Base-by-base conservation (phyloP, 1,140 invertebrate genomes). In the Drosophila ficusphila region DNA sequence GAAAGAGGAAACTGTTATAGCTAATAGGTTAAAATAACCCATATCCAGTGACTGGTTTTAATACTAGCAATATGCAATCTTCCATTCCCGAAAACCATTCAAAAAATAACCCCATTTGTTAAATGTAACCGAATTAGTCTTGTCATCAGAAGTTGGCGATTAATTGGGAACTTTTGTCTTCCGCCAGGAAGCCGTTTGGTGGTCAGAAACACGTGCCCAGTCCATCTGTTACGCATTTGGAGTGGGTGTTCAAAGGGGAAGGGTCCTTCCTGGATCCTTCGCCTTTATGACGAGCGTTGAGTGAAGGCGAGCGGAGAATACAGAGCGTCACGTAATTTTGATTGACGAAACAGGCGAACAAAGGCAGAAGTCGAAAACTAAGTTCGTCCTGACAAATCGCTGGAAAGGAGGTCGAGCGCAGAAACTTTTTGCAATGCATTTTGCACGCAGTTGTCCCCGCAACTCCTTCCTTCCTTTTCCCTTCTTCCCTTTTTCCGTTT, bases 301-400 rank as follows among this genome's bases (percentile, higher is more conserved):
- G 44, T 47, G 44, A 48, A 31, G 41, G 47, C 57, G 42, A 41
- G 49, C 12, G 61, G 23, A 60, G 52, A 74, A 65, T 53, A 33
- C 53, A 48, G 47, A 74, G 48, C 64, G 74, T 78, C 82, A 86
- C 82, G 82, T 86, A 88, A 75, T 77, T 88, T 81, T 88, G 82
- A 86, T 88, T 88, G 82, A 88, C 82, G 82, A 86, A 86, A 86
- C 82, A 71, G 72, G 64, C 41, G 36, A 58, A 61, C 57, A 52
- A 64, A 65, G 70, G 58, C 64, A 60, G 33, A 76, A 77, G 56
- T 82, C 61, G 64, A 56, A 75, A 64, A 70, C 73, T 76, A 53
- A 82, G 75, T 83, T 79, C 36, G 44, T 34, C 33, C 79, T 75
- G 79, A 79, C 79, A 79, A 79, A 76, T 79, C 79, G 76, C 23